Evolutionary conservation across 1,140 invertebrate species (phyloP), one percentile per base, ranked within the genome.

Genomic region (Lasaia peninsularis): DNA sequence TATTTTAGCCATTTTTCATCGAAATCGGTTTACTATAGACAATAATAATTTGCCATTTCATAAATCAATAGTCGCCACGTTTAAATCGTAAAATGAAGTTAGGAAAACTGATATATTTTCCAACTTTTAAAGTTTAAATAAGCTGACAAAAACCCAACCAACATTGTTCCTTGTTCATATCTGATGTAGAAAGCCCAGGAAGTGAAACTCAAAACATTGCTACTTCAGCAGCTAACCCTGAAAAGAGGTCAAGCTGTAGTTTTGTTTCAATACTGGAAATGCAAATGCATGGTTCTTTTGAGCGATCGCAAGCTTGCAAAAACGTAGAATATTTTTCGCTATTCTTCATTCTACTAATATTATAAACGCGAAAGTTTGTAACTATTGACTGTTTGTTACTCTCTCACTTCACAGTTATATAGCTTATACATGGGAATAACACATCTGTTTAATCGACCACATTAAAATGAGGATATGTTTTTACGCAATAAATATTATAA

Each of bases 161-260:
- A 48, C 40, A 48, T 20, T 48, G 20, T 48, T 48, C 20, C 16
- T 48, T 48, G 20, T 21, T 48, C 40, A 21, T 21, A 11, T 48
- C 18, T 48, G 40, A 48, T 18, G 40, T 3, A 9, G 2, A 48
- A 48, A 48, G 40, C 40, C 40, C 20, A 20, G 40, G 40, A 48
- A 48, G 40, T 48, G 40, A 48, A 48, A 48, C 20, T 48, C 40
- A 48, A 48, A 48, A 48, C 40, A 48, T 48, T 48, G 40, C 40
- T 21, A 48, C 40, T 48, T 48, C 40, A 48, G 40, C 40, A 21
- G 20, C 40, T 9, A 11, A 20, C 20, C 20, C 40, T 18, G 16
- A 20, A 10, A 20, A 48, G 20, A 48, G 16, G 20, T 18, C 20
- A 48, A 18, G 20, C 16, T 16, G 18, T 48, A 48, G 40, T 48